These are phyloP conservation scores for Dendroctonus valens DNA, from an alignment of 1,140 invertebrate genomes.

Conservation along the genomic window DNA sequence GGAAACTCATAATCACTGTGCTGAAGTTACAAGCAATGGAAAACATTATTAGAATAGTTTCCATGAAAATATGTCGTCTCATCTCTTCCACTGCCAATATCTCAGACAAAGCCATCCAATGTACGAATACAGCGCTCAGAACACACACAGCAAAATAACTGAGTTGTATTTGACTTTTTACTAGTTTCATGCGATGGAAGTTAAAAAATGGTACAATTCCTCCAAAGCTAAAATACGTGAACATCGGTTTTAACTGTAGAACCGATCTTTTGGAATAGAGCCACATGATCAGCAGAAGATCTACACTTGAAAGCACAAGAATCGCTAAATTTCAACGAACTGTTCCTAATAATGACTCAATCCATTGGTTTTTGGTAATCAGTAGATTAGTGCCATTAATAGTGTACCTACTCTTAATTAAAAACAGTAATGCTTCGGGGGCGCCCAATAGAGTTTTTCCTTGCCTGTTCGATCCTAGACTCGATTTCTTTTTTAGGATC, in stretches of 20 bases:
- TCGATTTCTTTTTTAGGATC: too few species aligned
- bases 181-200: background rate
- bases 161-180: background rate
- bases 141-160: background rate
- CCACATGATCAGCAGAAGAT: background rate
- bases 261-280: background rate
- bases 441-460: too few species aligned
- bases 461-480: too few species aligned
- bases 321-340: too few species aligned
- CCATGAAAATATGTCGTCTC: background rate
- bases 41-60: background rate
- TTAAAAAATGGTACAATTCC: background rate
- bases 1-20: background rate
- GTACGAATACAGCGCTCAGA: background rate
- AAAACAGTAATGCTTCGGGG: too few species aligned
- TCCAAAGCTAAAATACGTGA: background rate
- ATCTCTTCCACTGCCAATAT: background rate
- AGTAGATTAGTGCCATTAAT: too few species aligned
- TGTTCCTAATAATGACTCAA: too few species aligned
- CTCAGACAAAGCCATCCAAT: background rate
- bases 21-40: background rate
- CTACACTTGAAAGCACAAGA: too few species aligned
- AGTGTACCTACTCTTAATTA: too few species aligned
- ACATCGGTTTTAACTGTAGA: background rate
- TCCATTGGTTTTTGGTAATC: too few species aligned